These are phyloP conservation scores for Callosobruchus maculatus DNA, from an alignment of 2,888 invertebrate species.

Conservation along the genomic window DNA sequence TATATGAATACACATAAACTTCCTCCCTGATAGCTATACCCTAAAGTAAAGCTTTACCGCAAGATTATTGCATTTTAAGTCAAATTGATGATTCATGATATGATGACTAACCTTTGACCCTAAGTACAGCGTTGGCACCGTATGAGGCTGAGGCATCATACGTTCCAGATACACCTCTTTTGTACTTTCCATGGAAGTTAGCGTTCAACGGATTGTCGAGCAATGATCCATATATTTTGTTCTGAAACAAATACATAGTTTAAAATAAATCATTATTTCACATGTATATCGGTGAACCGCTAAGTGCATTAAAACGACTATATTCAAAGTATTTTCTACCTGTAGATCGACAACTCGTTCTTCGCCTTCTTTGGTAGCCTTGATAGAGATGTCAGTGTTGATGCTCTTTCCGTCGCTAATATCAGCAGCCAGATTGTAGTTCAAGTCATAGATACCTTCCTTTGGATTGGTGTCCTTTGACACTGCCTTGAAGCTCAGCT, in stretches of 20 bases:
- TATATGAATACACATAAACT: too few species aligned
- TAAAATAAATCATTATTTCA: too few species aligned
- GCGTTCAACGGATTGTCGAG: constrained; percentile 42
- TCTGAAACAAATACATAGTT: constrained; percentile 13
- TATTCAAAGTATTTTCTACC: too few species aligned
- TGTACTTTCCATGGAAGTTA: constrained; percentile 26
- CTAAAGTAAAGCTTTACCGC: too few species aligned
- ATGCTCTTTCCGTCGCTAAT: constrained; percentile 51
- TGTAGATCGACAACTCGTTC: constrained; percentile 6
- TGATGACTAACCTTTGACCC: constrained; percentile 28
- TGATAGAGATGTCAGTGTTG: constrained; percentile 33
- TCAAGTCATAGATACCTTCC: constrained; percentile 44
- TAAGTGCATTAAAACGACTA: too few species aligned
- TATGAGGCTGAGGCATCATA: constrained; percentile 27
- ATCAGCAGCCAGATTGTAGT: constrained; percentile 46
- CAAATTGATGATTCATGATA: too few species aligned
- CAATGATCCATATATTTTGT: constrained; percentile 43
- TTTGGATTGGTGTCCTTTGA: constrained; percentile 49
- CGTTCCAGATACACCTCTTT: constrained; percentile 14
- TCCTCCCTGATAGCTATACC: too few species aligned
- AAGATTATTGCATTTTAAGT: too few species aligned
- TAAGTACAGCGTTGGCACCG: constrained; percentile 32
- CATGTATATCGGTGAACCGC: background rate
- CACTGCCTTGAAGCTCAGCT: constrained; percentile 42
- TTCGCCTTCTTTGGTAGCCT: constrained; percentile 20